Evolutionary conservation across 1,140 invertebrate genomes (phyloP), one percentile per base, ranked within the genome.

Genomic region (Babylonia areolata): DNA sequence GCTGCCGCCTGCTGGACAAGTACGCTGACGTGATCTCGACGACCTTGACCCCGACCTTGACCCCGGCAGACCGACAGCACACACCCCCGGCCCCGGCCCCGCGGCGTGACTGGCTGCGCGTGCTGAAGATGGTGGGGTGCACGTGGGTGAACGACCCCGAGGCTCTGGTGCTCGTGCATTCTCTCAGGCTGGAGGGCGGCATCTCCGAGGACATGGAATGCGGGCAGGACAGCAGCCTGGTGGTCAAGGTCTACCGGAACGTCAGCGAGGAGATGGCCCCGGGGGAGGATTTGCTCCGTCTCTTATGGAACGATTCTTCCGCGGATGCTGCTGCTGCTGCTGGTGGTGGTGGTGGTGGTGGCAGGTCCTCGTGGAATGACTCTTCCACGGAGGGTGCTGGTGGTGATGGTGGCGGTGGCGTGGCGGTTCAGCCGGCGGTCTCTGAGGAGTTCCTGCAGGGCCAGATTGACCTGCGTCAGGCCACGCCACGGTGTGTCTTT

Each of bases 191-290:
- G 85, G 33, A 84, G 37, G 46, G 9, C 9, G 17, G 9, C 46
- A 71, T 85, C 23, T 87, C 85, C 39, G 84, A 75, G 46, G 82
- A 88, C 2, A 88, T 79, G 51, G 81, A 88, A 20, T 90, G 90
- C 81, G 88, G 90, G 31, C 85, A 88, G 20, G 79, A 85, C 84
- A 73, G 23, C 23, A 73, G 40, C 17, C 69, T 84, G 9, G 84
- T 84, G 15, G 31, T 42, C 23, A 37, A n/a, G 15, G 81, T 86
- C 84, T 46, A 11, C 85, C 88, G 84, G 23, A 85, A 88, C 81
- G 17, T 12, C 46, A 51, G 46, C 46, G 46, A 51, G 17, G 46
- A 12, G 46, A 17, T 81, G 28, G 28, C 86, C 23, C 75, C 79
- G 9, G 79, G 77, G 3, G 9, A 15, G 69, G n/a, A 81, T 51